Percentiles rank a stretch among this genome's conserved stretches.
phyloP scores from a whole-genome alignment of 64 coral and sea anemone genomes.

The Stylophora pistillata region DNA sequence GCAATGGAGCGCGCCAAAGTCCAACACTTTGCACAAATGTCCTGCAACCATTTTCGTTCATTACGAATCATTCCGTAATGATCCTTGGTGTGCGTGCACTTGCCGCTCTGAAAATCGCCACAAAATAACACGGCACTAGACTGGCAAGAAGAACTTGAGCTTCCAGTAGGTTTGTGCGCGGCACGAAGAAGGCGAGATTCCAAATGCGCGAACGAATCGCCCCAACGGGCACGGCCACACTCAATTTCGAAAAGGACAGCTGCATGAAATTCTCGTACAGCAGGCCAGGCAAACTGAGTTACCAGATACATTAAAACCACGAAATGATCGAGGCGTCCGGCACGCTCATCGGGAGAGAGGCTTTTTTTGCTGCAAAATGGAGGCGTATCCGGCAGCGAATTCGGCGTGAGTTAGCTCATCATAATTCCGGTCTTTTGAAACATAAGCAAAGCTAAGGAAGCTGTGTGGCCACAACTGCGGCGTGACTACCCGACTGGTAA shows the following conservation, averaged over 20 bases:
- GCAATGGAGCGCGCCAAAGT: not conserved
- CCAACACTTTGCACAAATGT: conserved; percentile 41
- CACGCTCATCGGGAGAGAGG: not conserved
- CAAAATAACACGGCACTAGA: conserved; percentile 28
- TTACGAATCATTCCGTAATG: conserved; percentile 2
- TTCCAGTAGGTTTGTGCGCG: not conserved
- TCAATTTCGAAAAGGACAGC: conserved; percentile 44
- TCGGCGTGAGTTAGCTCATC: conserved; percentile 20
- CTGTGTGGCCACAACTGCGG: conserved; percentile 44
- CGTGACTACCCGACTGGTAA: not conserved
- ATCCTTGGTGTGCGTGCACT: conserved; percentile 20
- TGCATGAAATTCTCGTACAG: not conserved
- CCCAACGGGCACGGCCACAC: conserved; percentile 1
- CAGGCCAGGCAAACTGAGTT: conserved; percentile 22
- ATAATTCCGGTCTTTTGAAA: not conserved
- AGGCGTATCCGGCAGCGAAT: conserved; percentile 34
- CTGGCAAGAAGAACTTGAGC: not conserved
- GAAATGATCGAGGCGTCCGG: not conserved
- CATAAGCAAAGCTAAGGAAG: not conserved
- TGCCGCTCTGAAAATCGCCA: conserved; percentile 12
- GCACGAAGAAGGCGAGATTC: not conserved
- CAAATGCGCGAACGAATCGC: conserved; percentile 12
- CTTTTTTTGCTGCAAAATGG: not conserved
- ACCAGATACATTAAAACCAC: conserved; percentile 24
- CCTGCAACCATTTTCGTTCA: conserved; percentile 18